phyloP scores from a whole-genome alignment of 2,113 vertebrate species.

The Gorsachius goisagi region DNA sequence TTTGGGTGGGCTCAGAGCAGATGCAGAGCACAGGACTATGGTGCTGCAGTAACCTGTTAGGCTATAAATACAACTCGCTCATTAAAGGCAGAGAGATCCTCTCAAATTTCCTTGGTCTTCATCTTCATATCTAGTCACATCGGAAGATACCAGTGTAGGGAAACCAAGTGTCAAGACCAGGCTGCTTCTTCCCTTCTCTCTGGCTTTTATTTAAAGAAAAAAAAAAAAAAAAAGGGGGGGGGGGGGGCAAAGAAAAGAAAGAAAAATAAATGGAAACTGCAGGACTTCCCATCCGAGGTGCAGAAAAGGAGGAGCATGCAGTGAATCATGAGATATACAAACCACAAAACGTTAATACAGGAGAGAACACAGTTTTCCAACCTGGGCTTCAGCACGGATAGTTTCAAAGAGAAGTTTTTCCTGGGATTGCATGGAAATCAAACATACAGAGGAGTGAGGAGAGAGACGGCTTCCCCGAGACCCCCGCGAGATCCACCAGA shows the following conservation, averaged over 20 bases:
- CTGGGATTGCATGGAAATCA: constrained; percentile 81
- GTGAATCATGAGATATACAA: constrained; percentile 63
- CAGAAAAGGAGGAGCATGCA: constrained; percentile 63
- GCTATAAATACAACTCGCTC: constrained; percentile 12
- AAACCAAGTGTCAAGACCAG: constrained; percentile 19
- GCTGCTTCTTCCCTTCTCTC: constrained; percentile 21
- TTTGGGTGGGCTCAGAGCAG: background rate
- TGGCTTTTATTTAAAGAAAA: constrained; percentile 7
- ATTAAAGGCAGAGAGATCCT: constrained; percentile 9
- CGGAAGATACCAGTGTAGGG: constrained; percentile 41
- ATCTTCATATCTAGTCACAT: constrained; percentile 27
- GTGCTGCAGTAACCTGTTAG: constrained; percentile 33
- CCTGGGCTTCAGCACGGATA: constrained; percentile 89
- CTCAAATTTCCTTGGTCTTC: constrained; percentile 35
- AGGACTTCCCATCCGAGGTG: constrained; percentile 33
- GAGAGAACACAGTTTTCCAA: constrained; percentile 81
- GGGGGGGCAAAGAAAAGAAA: background rate
- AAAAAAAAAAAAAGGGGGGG: accelerated
- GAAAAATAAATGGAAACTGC: constrained; percentile 60
- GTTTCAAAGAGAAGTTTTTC: constrained; percentile 92
- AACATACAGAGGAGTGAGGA: constrained; percentile 69
- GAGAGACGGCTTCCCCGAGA: background rate
- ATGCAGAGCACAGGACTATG: background rate
- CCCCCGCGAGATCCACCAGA: background rate
- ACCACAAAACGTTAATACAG: constrained; percentile 73